Evolutionary conservation across 1,140 invertebrate genomes (phyloP), one percentile per base, ranked within the genome.

Genomic region (Chironomus tepperi): DNA sequence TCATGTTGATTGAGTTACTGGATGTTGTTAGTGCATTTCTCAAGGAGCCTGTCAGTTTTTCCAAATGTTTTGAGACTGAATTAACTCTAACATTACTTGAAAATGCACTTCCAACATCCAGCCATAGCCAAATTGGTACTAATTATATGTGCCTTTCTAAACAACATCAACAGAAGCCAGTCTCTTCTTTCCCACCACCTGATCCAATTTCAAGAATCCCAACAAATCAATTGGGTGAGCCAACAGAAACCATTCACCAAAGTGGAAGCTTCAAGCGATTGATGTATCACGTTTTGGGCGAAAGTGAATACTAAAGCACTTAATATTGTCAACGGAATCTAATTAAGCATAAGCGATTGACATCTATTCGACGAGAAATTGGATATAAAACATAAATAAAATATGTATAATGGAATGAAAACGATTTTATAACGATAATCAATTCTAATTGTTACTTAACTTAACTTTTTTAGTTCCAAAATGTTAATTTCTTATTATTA

Each of bases 251-350:
- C 78, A 96, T 96, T 80, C 93, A 94, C 78, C 94, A 96, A 82
- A 95, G 93, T 81, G 90, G 91, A 82, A 93, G 92, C 76, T 96
- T 96, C 87, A 94, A 93, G 83, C 90, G 93, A 80, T 88, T 96
- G 79, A 96, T 96, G 94, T 90, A 91, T 85, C 90, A 92, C 83
- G 92, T 95, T 75, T 85, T 94, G 79, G 91, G 90, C 76, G 89
- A 93, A 84, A 88, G 87, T 75, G 88, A 90, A 78, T 92, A 90
- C 81, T 92, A 88, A 75, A 70, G 9, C 3, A 57, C 12, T 9
- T 3, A 57, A 57, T 57, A 1, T 57, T 15, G 15, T 57, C 47
- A 57, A 57, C 15, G 3, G 12, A 57, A 34, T 34, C 47, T n/a
- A 57, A 57, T 57, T 12, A 57, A 57, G 47, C n/a, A 57, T 57